Base-by-base conservation (phyloP, 2,113 vertebrate species). In the Morphnarchus princeps region DNA sequence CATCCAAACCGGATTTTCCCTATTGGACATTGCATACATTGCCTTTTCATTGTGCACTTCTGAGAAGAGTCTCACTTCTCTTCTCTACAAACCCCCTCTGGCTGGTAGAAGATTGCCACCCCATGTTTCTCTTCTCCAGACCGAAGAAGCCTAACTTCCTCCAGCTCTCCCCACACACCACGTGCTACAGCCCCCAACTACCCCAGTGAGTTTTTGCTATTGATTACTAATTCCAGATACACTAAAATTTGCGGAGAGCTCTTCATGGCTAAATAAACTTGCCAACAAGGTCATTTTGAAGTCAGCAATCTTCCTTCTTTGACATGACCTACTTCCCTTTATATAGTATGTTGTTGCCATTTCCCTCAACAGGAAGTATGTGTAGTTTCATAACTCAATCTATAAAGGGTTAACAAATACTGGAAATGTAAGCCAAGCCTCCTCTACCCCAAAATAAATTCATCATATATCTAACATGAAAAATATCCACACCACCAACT, bases 11-110 rank as follows among this genome's bases (percentile, higher is more conserved):
- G 16, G 16, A 43, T 59, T 62, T 66, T n/a, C 45, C 59, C 57
- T 42, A 4, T 5, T 54, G 73, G 43, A 65, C 14, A 38, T 2
- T 7, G 25, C 0, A 0, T 15, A 32, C 13, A 1, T 15, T 32
- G 19, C 18, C 45, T 18, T 84, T 72, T 9, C 61, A 49, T 1
- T 50, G 74, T 22, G 42, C 13, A 17, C 7, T 16, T 82, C 8
- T 7, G 21, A 69, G n/a, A 67, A 57, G 13, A 40, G 7, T 20
- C 54, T 50, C 29, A 43, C 31, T 28, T 79, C n/a, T 14, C 15
- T 67, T 54, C 25, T 71, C 38, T n/a, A 63, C 42, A 66, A 62
- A 11, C 1, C 11, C 13, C 3, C 24, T 24, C 11, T 11, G 38
- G 29, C 20, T 82, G 57, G 36, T 50, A 22, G 55, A 69, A 74